These are phyloP conservation scores for Drosophila pallidifrons DNA, from an alignment of 1,140 invertebrate species.

Conservation along the genomic window DNA sequence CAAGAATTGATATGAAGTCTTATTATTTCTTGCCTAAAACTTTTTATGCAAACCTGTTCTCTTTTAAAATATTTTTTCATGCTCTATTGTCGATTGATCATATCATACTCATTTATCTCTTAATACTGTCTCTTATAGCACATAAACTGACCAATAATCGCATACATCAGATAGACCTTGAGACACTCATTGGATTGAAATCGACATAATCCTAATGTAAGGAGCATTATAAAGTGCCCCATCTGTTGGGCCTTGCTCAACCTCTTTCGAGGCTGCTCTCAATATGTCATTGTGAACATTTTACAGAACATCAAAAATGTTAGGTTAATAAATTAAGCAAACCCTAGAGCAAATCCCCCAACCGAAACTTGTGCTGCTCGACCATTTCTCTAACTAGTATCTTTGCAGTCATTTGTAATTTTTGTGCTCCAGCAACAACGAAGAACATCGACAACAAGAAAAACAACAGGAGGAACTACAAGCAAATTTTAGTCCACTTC, in stretches of 20 bases:
- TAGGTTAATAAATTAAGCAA: slow-evolving; percentile 68
- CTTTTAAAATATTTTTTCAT: too few species aligned
- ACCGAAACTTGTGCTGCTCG: neutral
- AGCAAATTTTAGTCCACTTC: slow-evolving; percentile 84
- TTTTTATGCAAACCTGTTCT: too few species aligned
- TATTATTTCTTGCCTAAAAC: too few species aligned
- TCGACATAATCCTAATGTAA: neutral
- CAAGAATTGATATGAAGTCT: too few species aligned
- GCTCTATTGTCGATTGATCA: too few species aligned
- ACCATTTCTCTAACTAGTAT: slow-evolving; percentile 26
- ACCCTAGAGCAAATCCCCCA: slow-evolving; percentile 12
- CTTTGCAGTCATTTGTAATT: slow-evolving; percentile 72
- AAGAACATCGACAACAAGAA: slow-evolving; percentile 7
- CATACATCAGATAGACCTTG: neutral
- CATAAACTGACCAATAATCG: neutral
- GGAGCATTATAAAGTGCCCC: neutral
- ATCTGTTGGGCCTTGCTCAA: neutral
- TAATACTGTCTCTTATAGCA: too few species aligned
- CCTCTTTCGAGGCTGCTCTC: slow-evolving; percentile 29
- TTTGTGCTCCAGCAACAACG: slow-evolving; percentile 57
- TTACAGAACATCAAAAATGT: slow-evolving; percentile 76
- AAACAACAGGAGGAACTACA: slow-evolving; percentile 44
- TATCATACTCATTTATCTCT: too few species aligned
- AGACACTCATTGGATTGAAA: neutral
- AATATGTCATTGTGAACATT: slow-evolving; percentile 75